Percentiles rank a stretch among this genome's conserved stretches.
These are phyloP conservation scores for Phenganax subtilis DNA, from an alignment of 92 coral and sea anemone species.

Conservation along the genomic window DNA sequence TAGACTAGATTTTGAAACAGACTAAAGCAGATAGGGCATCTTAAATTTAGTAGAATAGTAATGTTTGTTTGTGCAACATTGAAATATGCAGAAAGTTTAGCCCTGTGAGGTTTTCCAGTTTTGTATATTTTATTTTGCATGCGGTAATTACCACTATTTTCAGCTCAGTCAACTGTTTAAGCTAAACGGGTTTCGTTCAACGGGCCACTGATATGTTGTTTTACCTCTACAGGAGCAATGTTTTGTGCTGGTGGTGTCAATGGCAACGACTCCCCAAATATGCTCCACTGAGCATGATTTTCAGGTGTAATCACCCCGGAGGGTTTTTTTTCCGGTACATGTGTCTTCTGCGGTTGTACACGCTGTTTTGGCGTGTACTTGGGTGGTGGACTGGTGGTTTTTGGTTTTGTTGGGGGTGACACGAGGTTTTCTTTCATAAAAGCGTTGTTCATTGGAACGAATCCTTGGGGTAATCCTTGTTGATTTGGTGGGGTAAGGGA, in stretches of 20 bases:
- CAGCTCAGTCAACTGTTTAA: too few relatives aligned
- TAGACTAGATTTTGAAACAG: too few relatives aligned
- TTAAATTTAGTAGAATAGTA: too few relatives aligned
- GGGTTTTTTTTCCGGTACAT: neutral
- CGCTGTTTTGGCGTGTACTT: conserved; percentile 19
- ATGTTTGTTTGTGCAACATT: too few relatives aligned
- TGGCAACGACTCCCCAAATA: conserved; percentile 37
- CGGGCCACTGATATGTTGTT: too few relatives aligned
- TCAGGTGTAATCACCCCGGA: conserved; percentile 17
- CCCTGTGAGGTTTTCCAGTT: too few relatives aligned
- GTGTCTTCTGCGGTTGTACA: conserved; percentile 6
- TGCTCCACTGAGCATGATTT: conserved; percentile 27
- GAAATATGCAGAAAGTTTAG: too few relatives aligned
- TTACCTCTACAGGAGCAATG: neutral
- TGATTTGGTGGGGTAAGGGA: neutral
- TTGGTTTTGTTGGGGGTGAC: neutral
- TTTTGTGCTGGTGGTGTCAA: conserved; percentile 11
- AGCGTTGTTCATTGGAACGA: neutral
- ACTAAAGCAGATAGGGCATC: too few relatives aligned
- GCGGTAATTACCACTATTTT: too few relatives aligned
- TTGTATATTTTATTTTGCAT: too few relatives aligned
- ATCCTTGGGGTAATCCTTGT: conserved; percentile 23
- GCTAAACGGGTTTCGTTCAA: too few relatives aligned
- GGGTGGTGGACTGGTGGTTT: neutral
- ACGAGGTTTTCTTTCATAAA: conserved; percentile 15